phyloP scores from a whole-genome alignment of 2,888 invertebrate species.

The Leucophora obtusa region DNA sequence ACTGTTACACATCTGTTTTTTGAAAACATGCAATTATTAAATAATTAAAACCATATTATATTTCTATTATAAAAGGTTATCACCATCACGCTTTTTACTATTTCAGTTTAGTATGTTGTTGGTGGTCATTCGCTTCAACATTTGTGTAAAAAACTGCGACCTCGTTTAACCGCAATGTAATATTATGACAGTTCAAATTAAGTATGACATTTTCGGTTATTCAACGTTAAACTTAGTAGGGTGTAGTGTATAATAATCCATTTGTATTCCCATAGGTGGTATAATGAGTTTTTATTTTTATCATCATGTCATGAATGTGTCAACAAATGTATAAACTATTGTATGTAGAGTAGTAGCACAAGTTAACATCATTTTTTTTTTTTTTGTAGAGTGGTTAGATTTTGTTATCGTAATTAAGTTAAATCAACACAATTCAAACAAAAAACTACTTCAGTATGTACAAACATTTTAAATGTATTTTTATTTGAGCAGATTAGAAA shows the following conservation, averaged over 20 bases:
- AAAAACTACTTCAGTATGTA: neutral
- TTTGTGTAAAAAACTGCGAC: neutral
- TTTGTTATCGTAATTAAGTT: constrained; percentile 9
- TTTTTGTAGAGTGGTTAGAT: neutral
- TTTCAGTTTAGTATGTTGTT: neutral
- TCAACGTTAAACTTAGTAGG: neutral
- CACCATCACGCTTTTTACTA: neutral
- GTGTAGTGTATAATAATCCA: neutral
- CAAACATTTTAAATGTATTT: neutral
- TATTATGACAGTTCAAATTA: neutral
- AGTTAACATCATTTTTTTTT: neutral
- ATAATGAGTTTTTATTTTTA: neutral
- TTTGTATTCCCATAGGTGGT: neutral
- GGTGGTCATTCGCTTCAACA: neutral
- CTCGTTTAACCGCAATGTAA: neutral
- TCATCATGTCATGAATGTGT: constrained; percentile 6
- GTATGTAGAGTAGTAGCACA: neutral
- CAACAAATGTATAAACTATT: neutral
- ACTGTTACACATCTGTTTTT: neutral
- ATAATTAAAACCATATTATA: neutral
- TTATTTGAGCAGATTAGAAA: neutral
- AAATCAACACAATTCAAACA: constrained; percentile 19
- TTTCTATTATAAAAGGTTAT: neutral
- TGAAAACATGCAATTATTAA: neutral
- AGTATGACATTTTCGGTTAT: neutral